Percentiles rank a stretch among this genome's conserved stretches.
phyloP scores from a whole-genome alignment of 2,797 vertebrate genomes.

The Telmatherina bonti region DNA sequence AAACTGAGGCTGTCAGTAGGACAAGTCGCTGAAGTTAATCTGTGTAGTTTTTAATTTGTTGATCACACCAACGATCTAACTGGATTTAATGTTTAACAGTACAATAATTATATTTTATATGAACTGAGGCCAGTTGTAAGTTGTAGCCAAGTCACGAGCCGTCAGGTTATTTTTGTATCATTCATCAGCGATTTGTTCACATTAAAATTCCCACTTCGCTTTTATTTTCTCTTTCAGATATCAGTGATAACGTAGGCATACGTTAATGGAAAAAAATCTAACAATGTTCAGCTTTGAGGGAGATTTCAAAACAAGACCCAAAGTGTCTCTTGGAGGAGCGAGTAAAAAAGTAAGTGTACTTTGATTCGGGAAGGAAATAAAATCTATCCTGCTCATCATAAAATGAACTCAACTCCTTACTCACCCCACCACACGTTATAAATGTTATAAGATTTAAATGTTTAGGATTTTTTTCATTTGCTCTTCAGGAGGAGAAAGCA shows the following conservation, averaged over 20 bases:
- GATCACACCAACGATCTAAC: not conserved
- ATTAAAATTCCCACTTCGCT: not conserved
- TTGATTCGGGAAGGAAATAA: not conserved
- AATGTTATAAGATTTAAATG: not conserved
- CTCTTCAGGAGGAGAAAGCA: constrained; percentile 93
- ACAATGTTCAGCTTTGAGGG: constrained; percentile 99
- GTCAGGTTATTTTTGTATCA: constrained; percentile 2
- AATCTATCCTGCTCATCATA: not conserved
- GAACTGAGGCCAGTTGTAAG: not conserved
- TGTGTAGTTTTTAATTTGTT: not conserved
- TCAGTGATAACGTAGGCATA: constrained; percentile 30
- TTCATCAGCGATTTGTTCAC: not conserved
- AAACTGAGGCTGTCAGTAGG: constrained; percentile 43
- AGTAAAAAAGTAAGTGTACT: constrained; percentile 90
- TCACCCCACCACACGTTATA: not conserved
- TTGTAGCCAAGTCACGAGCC: constrained; percentile 13
- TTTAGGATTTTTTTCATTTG: constrained; percentile 12
- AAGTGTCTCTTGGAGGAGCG: constrained; percentile 97
- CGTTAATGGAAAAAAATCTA: constrained; percentile 88
- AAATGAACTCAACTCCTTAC: fast-evolving
- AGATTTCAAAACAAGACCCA: constrained; percentile 97
- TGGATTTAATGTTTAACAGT: not conserved
- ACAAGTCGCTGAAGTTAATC: constrained; percentile 1
- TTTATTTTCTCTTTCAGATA: constrained; percentile 62
- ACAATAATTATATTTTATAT: not conserved